Conservation (phyloP, 2,113 vertebrate species). For the Catagonus wagneri region DNA sequence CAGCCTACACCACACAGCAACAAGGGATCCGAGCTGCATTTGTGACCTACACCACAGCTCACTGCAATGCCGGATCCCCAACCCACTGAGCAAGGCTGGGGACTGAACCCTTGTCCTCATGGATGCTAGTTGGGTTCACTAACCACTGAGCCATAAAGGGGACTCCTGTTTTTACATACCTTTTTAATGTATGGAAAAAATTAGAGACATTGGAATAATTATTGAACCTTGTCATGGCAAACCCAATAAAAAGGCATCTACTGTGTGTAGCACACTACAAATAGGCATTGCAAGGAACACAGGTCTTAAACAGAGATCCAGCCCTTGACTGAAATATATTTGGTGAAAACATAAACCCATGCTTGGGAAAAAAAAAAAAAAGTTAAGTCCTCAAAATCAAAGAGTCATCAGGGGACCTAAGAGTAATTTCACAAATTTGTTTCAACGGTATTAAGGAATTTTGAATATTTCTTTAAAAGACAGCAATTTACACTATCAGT, state of each 20-base stretch:
- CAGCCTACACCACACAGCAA: no score
- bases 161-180: conserved; percentile 8
- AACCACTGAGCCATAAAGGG: no score
- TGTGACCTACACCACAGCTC: no score
- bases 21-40: no score
- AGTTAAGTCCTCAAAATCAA: conserved; percentile 3
- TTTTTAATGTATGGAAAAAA: not conserved
- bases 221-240: not conserved
- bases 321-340: not conserved
- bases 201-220: conserved; percentile 2
- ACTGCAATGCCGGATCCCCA: no score
- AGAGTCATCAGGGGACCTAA: not conserved
- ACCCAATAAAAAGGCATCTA: conserved; percentile 18
- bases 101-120: no score
- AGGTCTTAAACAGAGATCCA: not conserved
- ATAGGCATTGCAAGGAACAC: not conserved
- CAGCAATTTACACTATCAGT: not conserved
- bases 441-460: conserved; percentile 9
- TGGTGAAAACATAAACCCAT: not conserved
- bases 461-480: not conserved
- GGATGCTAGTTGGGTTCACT: no score
- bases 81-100: no score
- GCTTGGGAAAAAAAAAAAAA: not conserved
- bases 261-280: not conserved
- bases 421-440: conserved; percentile 26